A percentile compares a stretch with the other conserved stretches of the same genome.
Evolutionary conservation across 1,140 invertebrate genomes (phyloP).

Genomic region (Eumaeus atala): DNA sequence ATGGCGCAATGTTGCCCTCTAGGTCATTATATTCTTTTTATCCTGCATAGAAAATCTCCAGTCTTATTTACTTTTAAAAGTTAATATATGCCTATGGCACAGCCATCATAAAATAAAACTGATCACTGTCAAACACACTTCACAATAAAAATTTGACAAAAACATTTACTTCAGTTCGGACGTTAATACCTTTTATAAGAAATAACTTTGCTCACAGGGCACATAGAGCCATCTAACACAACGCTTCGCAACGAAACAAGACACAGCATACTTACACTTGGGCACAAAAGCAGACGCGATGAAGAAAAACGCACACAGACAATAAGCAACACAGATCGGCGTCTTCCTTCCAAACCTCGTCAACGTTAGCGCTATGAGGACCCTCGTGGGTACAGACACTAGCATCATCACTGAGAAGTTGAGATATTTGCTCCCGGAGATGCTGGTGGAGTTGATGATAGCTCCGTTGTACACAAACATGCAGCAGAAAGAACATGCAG

Average conservation of each 20-base stretch:
- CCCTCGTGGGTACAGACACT: slow-evolving; percentile 75
- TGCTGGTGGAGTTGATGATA: slow-evolving; percentile 79
- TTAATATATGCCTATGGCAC: no score
- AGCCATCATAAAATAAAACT: no score
- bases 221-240: no score
- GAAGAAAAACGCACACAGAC: slow-evolving; percentile 74
- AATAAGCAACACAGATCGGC: slow-evolving; percentile 76
- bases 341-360: slow-evolving; percentile 78
- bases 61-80: no score
- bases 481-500: slow-evolving; percentile 80
- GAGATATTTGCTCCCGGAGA: slow-evolving; percentile 78
- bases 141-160: no score
- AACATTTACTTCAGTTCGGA: no score
- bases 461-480: slow-evolving; percentile 86
- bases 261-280: slow-evolving; percentile 45
- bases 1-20: not conserved
- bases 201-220: no score
- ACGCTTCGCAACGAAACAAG: slow-evolving; percentile 5
- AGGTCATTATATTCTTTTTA: no score
- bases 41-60: no score
- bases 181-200: no score
- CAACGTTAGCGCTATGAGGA: slow-evolving; percentile 77
- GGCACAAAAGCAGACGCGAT: slow-evolving; percentile 56
- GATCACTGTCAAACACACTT: no score
- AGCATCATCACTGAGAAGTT: slow-evolving; percentile 75